These are phyloP conservation scores for Pithys albifrons DNA, from an alignment of 2,113 vertebrate genomes.

Conservation along the genomic window DNA sequence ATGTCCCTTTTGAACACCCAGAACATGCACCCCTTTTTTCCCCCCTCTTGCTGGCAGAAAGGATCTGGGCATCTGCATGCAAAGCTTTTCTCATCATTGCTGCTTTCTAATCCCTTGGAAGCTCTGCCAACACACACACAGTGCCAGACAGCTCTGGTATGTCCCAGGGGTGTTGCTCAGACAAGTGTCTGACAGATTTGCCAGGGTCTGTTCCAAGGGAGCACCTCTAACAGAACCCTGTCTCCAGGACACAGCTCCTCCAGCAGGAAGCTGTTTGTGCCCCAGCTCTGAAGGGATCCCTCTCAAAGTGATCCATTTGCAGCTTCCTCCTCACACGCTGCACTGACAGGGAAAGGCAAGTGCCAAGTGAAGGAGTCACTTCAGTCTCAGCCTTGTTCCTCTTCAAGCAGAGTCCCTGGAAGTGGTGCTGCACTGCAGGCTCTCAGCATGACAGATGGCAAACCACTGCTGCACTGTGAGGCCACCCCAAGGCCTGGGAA, in stretches of 20 bases:
- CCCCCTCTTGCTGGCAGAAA: not conserved
- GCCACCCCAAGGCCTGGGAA: not conserved
- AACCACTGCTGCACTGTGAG: not conserved
- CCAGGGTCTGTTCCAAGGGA: not conserved
- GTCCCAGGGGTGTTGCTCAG: not conserved
- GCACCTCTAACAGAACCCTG: not conserved
- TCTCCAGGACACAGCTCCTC: not conserved
- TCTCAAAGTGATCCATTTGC: not conserved
- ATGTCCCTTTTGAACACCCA: not conserved
- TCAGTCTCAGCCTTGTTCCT: not conserved
- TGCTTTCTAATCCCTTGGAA: conserved; percentile 16
- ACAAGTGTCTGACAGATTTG: conserved; percentile 7
- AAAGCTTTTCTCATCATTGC: conserved; percentile 32
- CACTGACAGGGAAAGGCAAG: not conserved
- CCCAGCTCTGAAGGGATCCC: not conserved
- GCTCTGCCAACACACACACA: conserved; percentile 14
- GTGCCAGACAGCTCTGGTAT: conserved; percentile 28
- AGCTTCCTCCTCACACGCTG: not conserved
- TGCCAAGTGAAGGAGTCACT: not conserved
- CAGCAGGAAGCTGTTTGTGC: not conserved
- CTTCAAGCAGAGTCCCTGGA: not conserved
- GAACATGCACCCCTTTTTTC: not conserved
- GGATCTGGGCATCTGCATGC: conserved; percentile 36
- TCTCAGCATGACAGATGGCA: conserved; percentile 2
- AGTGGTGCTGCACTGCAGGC: conserved; percentile 14